These are phyloP conservation scores for Chaetorhynchus papuensis DNA, from an alignment of 2,113 vertebrate genomes.

Conservation along the genomic window DNA sequence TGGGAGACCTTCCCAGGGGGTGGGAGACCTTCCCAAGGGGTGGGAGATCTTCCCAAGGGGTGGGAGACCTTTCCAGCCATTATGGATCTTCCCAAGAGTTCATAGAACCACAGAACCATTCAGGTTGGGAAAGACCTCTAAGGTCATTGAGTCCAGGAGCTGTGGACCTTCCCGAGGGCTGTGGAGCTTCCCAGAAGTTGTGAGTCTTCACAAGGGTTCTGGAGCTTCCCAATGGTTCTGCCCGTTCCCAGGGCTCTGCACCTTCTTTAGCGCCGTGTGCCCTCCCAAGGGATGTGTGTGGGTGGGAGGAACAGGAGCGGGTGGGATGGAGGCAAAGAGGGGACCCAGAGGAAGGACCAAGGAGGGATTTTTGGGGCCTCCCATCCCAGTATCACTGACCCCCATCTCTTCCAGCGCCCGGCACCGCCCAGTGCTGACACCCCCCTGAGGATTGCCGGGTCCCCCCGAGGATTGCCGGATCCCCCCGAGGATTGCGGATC, in stretches of 20 bases:
- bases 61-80: not conserved
- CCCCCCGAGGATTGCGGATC: fast-evolving
- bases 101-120: fast-evolving
- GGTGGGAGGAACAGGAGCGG: fast-evolving
- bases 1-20: not conserved
- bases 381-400: not conserved
- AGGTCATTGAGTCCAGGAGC: not conserved
- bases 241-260: not conserved
- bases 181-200: fast-evolving
- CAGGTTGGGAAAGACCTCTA: not conserved
- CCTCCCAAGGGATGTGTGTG: not conserved
- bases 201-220: fast-evolving
- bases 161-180: fast-evolving
- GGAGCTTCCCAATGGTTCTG: no score
- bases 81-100: not conserved
- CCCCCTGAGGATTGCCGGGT: not conserved
- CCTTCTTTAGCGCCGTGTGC: fast-evolving
- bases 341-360: not conserved
- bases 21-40: not conserved
- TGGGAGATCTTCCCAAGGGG: not conserved
- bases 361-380: not conserved
- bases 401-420: slow-evolving; percentile 49
- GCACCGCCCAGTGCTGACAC: not conserved
- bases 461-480: fast-evolving
- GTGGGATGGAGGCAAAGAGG: not conserved